These are phyloP conservation scores for Lasioglossum villosulum DNA, from an alignment of 2,888 invertebrate species.

Conservation along the genomic window DNA sequence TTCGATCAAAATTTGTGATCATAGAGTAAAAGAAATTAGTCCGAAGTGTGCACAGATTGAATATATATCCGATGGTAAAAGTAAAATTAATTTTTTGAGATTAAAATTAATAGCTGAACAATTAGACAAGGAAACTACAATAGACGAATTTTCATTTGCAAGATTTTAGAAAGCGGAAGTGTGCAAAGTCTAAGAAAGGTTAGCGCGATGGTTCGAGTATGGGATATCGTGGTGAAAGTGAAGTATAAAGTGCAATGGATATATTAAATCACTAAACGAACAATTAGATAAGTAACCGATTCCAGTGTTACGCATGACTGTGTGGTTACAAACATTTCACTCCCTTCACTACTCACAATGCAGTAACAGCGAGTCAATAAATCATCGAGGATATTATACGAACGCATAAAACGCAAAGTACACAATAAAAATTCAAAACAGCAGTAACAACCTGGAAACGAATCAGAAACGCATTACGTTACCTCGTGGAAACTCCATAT, in stretches of 20 bases:
- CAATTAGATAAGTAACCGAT: background rate
- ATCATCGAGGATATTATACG: constrained; percentile 3
- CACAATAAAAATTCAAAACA: background rate
- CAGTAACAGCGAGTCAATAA: background rate
- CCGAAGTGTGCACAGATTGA: too few relatives aligned
- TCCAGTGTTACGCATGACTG: background rate
- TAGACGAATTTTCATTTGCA: too few relatives aligned
- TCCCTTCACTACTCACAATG: background rate
- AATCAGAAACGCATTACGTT: background rate
- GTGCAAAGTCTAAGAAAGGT: too few relatives aligned
- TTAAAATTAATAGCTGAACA: too few relatives aligned
- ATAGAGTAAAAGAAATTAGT: too few relatives aligned
- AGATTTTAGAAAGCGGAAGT: too few relatives aligned
- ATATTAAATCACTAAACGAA: background rate
- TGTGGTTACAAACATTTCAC: background rate
- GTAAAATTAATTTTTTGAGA: too few relatives aligned
- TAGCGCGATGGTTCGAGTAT: background rate
- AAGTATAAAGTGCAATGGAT: background rate
- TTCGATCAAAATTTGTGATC: too few relatives aligned
- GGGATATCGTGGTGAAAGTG: background rate
- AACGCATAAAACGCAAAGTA: constrained; percentile 1
- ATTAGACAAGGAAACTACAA: too few relatives aligned
- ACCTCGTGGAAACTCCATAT: background rate
- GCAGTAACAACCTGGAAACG: constrained; percentile 1
- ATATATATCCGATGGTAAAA: too few relatives aligned